phyloP scores from a whole-genome alignment of 2,797 vertebrate genomes.

The Alectoris magna region DNA sequence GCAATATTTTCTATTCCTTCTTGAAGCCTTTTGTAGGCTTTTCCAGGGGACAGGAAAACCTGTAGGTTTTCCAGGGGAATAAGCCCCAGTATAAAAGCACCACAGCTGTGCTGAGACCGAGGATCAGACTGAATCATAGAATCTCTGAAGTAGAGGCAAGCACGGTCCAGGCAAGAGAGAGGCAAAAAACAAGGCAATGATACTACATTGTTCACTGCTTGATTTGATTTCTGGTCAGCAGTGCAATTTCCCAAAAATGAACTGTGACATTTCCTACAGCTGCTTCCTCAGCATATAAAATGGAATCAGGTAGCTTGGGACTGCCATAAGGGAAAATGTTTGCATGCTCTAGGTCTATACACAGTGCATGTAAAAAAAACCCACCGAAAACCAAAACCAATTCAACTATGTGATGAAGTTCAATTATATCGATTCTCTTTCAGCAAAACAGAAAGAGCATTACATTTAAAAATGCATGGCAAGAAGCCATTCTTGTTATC shows the following conservation, averaged over 20 bases:
- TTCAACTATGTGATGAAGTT: background rate
- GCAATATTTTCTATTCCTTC: background rate
- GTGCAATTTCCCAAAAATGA: constrained; percentile 22
- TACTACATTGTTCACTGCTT: background rate
- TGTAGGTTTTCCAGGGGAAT: background rate
- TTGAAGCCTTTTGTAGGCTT: background rate
- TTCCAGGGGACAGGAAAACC: too few relatives aligned
- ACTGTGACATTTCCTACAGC: constrained; percentile 42
- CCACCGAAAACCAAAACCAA: too few relatives aligned
- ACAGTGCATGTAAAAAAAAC: background rate
- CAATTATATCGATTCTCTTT: background rate
- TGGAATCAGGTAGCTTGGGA: background rate
- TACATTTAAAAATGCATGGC: background rate
- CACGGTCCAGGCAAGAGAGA: background rate
- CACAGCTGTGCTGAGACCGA: background rate
- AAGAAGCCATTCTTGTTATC: background rate
- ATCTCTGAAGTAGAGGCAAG: background rate
- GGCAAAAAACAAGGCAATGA: constrained; percentile 7
- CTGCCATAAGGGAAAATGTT: background rate
- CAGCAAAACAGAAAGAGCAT: background rate
- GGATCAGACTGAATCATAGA: background rate
- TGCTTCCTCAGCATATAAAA: constrained; percentile 20
- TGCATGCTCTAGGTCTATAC: background rate
- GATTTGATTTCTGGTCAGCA: constrained; percentile 49
- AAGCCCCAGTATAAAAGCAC: background rate